phyloP scores from a whole-genome alignment of 2,797 vertebrate species.

The Anguilla obscura region DNA sequence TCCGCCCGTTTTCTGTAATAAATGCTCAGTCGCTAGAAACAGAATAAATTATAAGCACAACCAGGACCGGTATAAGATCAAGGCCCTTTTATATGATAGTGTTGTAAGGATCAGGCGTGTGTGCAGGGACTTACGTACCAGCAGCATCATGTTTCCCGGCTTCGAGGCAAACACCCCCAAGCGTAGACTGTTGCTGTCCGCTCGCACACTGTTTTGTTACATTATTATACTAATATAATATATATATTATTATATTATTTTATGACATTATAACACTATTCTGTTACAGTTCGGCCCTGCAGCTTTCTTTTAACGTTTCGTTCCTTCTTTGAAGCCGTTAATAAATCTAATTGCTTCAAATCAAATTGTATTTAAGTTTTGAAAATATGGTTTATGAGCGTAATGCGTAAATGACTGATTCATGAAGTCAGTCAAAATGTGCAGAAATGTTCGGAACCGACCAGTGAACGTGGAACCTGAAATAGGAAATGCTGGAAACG shows the following conservation, averaged over 20 bases:
- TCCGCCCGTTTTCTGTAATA: neutral
- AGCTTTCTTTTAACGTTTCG: neutral
- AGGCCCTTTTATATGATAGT: neutral
- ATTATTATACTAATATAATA: too few species aligned
- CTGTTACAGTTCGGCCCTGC: neutral
- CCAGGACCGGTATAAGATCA: neutral
- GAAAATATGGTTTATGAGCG: neutral
- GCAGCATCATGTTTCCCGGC: neutral
- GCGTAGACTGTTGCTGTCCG: neutral
- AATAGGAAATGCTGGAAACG: neutral
- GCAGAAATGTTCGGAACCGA: neutral
- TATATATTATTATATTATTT: too few species aligned
- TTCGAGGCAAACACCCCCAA: neutral
- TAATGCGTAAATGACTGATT: neutral
- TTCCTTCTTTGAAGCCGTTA: neutral
- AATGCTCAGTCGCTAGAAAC: neutral
- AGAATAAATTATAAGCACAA: neutral
- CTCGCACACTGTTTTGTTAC: neutral
- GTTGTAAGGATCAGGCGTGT: neutral
- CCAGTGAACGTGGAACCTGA: neutral
- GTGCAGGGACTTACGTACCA: neutral
- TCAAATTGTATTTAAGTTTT: neutral
- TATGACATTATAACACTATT: too few species aligned
- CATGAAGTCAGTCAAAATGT: neutral
- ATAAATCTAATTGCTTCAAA: neutral